Base-by-base conservation (phyloP, 1,140 invertebrate species). In the Hermatobates lingyangjiaoensis region DNA sequence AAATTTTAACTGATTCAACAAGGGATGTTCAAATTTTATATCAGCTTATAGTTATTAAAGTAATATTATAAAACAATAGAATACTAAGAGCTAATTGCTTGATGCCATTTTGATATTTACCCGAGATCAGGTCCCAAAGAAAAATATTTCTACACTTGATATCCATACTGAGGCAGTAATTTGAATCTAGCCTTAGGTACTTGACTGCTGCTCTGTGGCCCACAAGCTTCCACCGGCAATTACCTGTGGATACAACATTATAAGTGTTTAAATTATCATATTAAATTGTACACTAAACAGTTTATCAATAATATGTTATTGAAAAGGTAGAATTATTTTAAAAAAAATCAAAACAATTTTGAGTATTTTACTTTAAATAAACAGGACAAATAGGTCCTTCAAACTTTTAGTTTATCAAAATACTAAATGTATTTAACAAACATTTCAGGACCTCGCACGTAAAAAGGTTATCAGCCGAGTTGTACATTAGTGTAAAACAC, bases 191-290 rank as follows among this genome's bases (percentile, higher is more conserved):
- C 56, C 79, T 72, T 44, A 87, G 70, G 54, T 71, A 71, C 30
- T 80, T 80, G 0, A 80, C 77, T 1, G 84, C 80, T 2, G 81
- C 76, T 56, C 75, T 79, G 66, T 88, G 84, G 0, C 84, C 84
- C 54, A 71, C 69, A 30, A 87, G 65, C 3, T 74, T 80, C 63
- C 76, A 74, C n/a, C 80, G 70, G 56, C 77, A 80, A 61, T 80
- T 79, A 14, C 79, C 79, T 80, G 58, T 3, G 60, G 54, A 56
- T n/a, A 46, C 53, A 44, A 3, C 25, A 50, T 27, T 38, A 56
- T 34, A 24, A 34, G 23, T 28, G 14, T 25, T 56, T 14, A 27
- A 18, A 2, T 14, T 39, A 3, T 39, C 30, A 30, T 1, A n/a
- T 21, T 24, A 24, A 7, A 34, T n/a, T n/a, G n/a, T n/a, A n/a